phyloP scores from a whole-genome alignment of 2,888 invertebrate genomes.

The Gastracanthus pulcherrimus region DNA sequence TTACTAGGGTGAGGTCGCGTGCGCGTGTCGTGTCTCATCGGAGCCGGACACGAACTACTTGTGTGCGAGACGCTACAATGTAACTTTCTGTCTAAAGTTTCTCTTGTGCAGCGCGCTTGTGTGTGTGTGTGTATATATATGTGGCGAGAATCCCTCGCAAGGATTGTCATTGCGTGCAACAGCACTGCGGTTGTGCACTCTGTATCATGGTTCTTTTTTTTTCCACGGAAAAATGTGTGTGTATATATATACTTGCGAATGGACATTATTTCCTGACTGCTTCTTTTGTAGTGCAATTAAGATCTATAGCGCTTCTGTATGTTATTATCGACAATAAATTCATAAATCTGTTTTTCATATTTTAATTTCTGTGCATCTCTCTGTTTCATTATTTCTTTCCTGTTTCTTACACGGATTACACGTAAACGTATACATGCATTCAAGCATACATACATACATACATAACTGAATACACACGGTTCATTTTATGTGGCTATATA shows the following conservation, averaged over 20 bases:
- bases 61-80: too few species aligned
- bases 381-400: slow-evolving; percentile 33
- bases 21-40: not conserved
- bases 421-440: not conserved
- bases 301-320: slow-evolving; percentile 31
- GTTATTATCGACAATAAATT: slow-evolving; percentile 44
- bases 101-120: too few species aligned
- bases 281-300: slow-evolving; percentile 30
- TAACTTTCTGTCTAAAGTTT: too few species aligned
- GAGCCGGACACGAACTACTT: slow-evolving; percentile 39
- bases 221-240: slow-evolving; percentile 5
- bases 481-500: not conserved
- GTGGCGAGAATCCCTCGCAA: not conserved
- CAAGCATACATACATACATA: not conserved
- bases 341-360: slow-evolving; percentile 43
- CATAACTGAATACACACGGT: not conserved
- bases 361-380: slow-evolving; percentile 35
- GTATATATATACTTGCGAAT: not conserved
- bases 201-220: not conserved
- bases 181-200: too few species aligned
- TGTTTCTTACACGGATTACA: not conserved
- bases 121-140: not conserved
- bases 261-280: slow-evolving; percentile 2
- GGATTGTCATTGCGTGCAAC: not conserved
- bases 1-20: too few species aligned